Base-by-base conservation (phyloP, 2,797 vertebrate genomes). In the Sebastes nivosus region DNA sequence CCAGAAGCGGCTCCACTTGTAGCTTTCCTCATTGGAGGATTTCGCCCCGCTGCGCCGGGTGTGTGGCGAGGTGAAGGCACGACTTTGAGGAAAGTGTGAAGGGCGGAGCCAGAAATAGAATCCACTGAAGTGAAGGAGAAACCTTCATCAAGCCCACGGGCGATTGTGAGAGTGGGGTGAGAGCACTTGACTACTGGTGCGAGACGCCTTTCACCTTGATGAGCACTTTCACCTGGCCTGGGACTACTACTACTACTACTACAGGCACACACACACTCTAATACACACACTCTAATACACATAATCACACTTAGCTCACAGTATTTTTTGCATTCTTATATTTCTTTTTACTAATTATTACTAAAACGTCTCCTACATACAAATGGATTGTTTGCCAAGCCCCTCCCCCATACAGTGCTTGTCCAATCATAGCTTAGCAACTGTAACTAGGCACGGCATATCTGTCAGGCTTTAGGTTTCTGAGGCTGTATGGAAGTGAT, bases 1-100 rank as follows among this genome's bases (percentile, higher is more conserved):
- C 61, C 57, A 68, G 58, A n/a, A 14, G 68, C 46, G 52, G 67
- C 42, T 66, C 13, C 2, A 8, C 60, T 75, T 58, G 50, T 64
- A n/a, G 46, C 29, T 52, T 61, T 83, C 7, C 66, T 27, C 22
- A 25, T 38, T 32, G 55, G 60, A 25, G 34, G 22, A 38, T 59
- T 83, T 87, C 18, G 10, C 34, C 50, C 68, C 27, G 27, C 58
- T 32, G 25, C 30, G 65, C 68, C 76, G 80, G 24, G 30, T 64
- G 67, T 61, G 55, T 12, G 6, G 52, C 69, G 57, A 80, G 70
- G 77, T 81, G 76, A 67, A 79, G 76, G 65, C 86, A 85, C 83
- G 85, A 82, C 87, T 89, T 90, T 92, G 83, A 90, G 81, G 66
- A 75, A 72, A 86, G 77, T 79, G 75, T 70, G 66, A 91, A 92